Evolutionary conservation across 2,888 invertebrate genomes (phyloP).

Genomic region (Nomada lathburiana): DNA sequence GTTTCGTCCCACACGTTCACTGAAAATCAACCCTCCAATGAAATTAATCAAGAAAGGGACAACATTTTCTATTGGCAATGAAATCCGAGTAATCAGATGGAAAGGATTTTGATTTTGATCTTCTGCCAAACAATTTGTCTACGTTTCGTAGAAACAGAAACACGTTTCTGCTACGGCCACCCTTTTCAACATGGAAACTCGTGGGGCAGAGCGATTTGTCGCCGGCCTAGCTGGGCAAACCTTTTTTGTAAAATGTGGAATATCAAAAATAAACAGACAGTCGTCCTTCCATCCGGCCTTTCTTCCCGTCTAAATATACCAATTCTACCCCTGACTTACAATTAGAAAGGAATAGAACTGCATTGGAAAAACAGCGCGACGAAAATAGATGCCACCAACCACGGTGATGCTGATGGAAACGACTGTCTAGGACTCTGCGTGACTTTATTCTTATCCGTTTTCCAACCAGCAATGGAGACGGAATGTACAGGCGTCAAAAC

Average conservation of each 20-base stretch:
- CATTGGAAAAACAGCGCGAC: constrained; percentile 21
- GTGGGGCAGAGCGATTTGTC: constrained; percentile 8
- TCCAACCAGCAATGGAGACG: too few species aligned
- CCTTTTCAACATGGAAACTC: background rate
- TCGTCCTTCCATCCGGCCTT: constrained; percentile 65
- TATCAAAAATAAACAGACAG: constrained; percentile 60
- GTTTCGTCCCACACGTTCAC: too few species aligned
- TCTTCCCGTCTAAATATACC: constrained; percentile 44
- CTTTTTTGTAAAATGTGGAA: background rate
- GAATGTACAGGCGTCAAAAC: too few species aligned
- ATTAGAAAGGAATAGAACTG: constrained; percentile 1
- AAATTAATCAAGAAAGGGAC: too few species aligned
- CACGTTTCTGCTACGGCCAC: background rate
- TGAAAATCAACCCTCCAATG: too few species aligned
- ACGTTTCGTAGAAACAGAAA: too few species aligned
- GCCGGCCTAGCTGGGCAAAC: background rate
- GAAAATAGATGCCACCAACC: constrained; percentile 6
- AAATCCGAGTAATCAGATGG: too few species aligned
- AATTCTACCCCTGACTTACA: background rate
- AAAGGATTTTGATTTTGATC: too few species aligned
- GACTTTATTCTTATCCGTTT: constrained; percentile 3
- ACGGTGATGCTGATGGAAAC: background rate
- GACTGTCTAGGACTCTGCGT: constrained; percentile 16
- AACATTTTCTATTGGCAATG: too few species aligned
- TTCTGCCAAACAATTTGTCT: too few species aligned